Evolutionary conservation across 2,888 invertebrate species (phyloP).

Genomic region (Protonemura montana): DNA sequence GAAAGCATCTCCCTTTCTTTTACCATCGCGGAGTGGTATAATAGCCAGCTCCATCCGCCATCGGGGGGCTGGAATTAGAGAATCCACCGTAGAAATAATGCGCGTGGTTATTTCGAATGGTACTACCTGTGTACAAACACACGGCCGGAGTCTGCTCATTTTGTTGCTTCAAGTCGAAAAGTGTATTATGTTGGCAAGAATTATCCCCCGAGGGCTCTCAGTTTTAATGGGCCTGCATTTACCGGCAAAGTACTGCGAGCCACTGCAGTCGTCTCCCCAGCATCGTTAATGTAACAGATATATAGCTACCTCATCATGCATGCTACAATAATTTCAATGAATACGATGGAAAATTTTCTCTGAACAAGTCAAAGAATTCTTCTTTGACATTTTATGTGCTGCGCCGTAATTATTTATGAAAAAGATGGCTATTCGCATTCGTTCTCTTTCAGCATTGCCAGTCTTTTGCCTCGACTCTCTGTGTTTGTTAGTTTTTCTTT

Average conservation of each 20-base stretch:
- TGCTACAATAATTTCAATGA: constrained; percentile 39
- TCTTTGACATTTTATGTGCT: constrained; percentile 39
- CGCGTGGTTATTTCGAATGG: background rate
- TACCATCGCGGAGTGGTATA: background rate
- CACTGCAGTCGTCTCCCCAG: constrained; percentile 5
- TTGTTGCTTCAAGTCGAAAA: constrained; percentile 14
- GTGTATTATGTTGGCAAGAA: constrained; percentile 27
- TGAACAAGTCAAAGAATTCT: constrained; percentile 40
- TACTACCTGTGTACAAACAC: background rate
- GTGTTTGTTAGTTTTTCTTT: constrained; percentile 39
- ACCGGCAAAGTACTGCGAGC: background rate
- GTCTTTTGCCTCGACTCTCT: constrained; percentile 32
- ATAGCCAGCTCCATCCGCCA: background rate
- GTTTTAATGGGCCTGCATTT: constrained; percentile 34
- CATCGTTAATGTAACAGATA: constrained; percentile 35
- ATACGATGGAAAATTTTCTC: constrained; percentile 38
- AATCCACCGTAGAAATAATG: background rate
- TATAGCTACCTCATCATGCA: constrained; percentile 32
- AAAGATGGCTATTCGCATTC: constrained; percentile 37
- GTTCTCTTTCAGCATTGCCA: constrained; percentile 28
- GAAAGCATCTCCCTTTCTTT: background rate
- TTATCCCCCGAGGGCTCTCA: constrained; percentile 27
- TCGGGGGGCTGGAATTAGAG: background rate
- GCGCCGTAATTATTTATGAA: constrained; percentile 39
- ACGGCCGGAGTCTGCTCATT: background rate